Evolutionary conservation across 30 jellyfish, hydroid and myxozoan genomes (phyloP).

Genomic region (Chironex yamaguchii): DNA sequence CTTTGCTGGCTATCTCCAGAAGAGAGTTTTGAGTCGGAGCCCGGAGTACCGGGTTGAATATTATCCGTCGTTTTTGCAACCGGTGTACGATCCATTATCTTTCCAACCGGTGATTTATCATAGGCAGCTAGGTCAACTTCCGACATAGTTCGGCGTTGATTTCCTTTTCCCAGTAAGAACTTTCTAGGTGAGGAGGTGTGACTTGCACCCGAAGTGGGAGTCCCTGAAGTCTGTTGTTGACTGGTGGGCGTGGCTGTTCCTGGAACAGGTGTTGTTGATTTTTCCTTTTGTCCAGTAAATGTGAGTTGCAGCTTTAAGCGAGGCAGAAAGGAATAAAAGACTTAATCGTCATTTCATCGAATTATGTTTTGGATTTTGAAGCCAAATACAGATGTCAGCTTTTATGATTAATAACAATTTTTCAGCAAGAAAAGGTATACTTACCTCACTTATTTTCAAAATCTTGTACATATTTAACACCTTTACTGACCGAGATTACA

Average conservation of each 20-base stretch:
- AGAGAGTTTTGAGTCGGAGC: constrained; percentile 15
- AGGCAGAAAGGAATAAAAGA: neutral
- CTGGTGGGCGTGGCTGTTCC: constrained; percentile 51
- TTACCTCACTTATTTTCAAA: too few species aligned
- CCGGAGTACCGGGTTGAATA: constrained; percentile 2
- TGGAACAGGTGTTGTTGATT: constrained; percentile 54
- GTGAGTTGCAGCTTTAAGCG: constrained; percentile 64
- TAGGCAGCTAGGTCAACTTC: constrained; percentile 38
- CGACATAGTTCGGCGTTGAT: constrained; percentile 61
- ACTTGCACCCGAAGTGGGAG: constrained; percentile 50
- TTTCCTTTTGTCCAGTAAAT: constrained; percentile 82
- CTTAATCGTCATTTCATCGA: too few species aligned
- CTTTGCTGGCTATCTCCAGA: constrained; percentile 33
- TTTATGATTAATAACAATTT: too few species aligned
- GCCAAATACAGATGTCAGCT: too few species aligned
- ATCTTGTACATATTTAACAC: too few species aligned
- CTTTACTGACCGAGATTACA: too few species aligned
- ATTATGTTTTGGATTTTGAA: too few species aligned
- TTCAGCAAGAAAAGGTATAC: too few species aligned
- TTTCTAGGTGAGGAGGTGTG: constrained; percentile 84
- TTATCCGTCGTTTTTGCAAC: constrained; percentile 61
- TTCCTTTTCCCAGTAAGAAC: constrained; percentile 71
- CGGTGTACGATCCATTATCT: constrained; percentile 58
- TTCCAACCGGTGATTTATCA: constrained; percentile 62
- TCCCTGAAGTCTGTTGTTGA: neutral